A percentile compares a stretch with the other conserved stretches of the same genome.
These are phyloP conservation scores for Ardeotis arabs DNA, from an alignment of 2,113 vertebrate species.

Conservation along the genomic window DNA sequence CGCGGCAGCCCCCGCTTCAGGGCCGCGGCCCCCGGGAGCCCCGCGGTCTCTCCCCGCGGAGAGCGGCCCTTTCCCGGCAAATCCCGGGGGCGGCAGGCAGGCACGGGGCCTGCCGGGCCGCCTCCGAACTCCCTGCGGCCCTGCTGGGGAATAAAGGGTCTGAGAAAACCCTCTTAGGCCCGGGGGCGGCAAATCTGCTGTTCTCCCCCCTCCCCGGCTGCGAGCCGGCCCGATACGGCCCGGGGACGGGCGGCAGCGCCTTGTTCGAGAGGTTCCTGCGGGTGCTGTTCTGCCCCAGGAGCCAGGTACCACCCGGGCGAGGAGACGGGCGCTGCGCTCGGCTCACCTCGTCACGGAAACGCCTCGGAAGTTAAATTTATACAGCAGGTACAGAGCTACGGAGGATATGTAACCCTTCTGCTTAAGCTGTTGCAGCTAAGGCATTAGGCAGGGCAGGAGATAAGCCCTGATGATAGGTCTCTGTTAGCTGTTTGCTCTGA, in stretches of 20 bases:
- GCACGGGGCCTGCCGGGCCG: neutral
- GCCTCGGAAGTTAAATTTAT: constrained; percentile 32
- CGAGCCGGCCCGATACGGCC: neutral
- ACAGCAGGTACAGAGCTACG: neutral
- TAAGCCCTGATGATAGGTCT: constrained; percentile 40
- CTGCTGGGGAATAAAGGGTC: neutral
- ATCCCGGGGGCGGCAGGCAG: neutral
- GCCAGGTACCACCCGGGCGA: neutral
- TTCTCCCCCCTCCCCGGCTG: neutral
- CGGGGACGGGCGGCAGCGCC: neutral
- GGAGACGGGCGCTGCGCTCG: neutral
- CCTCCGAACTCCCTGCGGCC: neutral
- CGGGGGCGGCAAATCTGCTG: neutral
- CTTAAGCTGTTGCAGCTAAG: constrained; percentile 49
- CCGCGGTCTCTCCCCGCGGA: neutral
- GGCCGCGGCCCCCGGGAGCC: neutral
- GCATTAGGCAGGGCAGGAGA: constrained; percentile 53
- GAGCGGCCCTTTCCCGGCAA: neutral
- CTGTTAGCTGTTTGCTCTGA: neutral
- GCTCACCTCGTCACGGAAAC: neutral
- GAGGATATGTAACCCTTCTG: neutral
- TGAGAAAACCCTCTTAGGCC: neutral
- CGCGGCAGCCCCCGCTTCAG: neutral
- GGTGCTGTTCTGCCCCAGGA: neutral
- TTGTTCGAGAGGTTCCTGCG: neutral